phyloP scores from a whole-genome alignment of 2,888 invertebrate species.

The Nemurella pictetii region DNA sequence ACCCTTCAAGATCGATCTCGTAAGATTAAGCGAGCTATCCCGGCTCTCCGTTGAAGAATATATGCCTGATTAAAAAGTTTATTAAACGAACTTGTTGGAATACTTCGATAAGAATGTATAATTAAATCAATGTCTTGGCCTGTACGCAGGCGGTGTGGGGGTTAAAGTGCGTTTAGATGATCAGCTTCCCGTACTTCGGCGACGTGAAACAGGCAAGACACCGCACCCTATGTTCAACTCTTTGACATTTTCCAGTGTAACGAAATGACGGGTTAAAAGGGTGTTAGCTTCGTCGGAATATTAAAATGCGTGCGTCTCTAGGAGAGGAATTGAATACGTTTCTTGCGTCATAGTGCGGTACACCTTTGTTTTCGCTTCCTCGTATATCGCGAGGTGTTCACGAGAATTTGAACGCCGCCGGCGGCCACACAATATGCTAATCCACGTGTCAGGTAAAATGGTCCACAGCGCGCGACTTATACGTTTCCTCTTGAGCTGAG shows the following conservation, averaged over 20 bases:
- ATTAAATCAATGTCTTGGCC: not conserved
- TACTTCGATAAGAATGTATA: conserved; percentile 3
- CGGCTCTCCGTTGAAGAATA: not conserved
- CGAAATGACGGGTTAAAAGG: not conserved
- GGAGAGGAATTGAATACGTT: not conserved
- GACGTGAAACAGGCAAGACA: not conserved
- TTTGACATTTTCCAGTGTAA: not conserved
- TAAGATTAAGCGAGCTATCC: not conserved
- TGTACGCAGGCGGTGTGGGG: not conserved
- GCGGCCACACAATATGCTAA: not conserved
- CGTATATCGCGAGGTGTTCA: not conserved
- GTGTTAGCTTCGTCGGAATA: not conserved
- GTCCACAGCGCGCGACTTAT: not conserved
- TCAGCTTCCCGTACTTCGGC: not conserved
- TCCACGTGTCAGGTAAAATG: conserved; percentile 1
- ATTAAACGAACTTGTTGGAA: not conserved
- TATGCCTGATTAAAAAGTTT: not conserved
- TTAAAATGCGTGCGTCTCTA: not conserved
- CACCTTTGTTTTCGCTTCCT: not conserved
- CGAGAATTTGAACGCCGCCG: not conserved
- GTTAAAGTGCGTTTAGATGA: not conserved
- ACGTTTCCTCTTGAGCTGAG: not conserved
- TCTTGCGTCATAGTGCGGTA: not conserved
- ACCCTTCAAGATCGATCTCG: not conserved
- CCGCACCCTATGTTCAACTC: not conserved